Conservation (phyloP, 2,113 vertebrate species). For the Lophotis ruficrista region DNA sequence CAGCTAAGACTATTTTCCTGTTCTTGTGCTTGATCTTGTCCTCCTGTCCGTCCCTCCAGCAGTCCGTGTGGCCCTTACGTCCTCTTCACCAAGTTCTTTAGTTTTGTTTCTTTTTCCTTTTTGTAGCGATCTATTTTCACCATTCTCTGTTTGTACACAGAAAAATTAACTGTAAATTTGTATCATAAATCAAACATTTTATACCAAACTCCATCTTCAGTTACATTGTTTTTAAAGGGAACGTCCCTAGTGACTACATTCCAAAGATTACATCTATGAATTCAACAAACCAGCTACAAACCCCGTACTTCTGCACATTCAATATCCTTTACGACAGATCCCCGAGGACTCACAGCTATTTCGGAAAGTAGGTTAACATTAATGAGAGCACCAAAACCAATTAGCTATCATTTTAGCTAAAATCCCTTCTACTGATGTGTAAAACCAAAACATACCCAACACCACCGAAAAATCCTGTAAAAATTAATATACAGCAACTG, state of each 20-base stretch:
- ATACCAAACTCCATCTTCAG: not conserved
- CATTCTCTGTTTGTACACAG: not conserved
- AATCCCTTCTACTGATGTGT: not conserved
- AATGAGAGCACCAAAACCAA: slow-evolving; percentile 68
- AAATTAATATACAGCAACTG: not conserved
- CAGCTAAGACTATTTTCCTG: not conserved
- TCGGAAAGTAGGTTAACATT: slow-evolving; percentile 65
- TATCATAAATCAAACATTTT: not conserved
- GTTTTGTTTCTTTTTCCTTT: slow-evolving; percentile 31
- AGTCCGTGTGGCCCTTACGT: not conserved
- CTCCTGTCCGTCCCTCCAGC: not conserved
- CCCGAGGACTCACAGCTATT: slow-evolving; percentile 41
- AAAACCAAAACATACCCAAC: not conserved
- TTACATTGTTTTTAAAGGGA: not conserved
- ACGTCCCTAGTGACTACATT: not conserved
- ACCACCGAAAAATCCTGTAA: not conserved
- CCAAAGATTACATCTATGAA: not conserved
- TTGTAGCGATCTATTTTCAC: not conserved
- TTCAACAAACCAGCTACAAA: slow-evolving; percentile 34
- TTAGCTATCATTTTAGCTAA: slow-evolving; percentile 27
- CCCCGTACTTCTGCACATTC: not conserved
- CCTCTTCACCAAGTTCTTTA: not conserved
- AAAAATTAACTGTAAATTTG: not conserved
- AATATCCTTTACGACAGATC: slow-evolving; percentile 13
- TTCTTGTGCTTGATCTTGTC: slow-evolving; percentile 41